Base-by-base conservation (phyloP, 2,113 vertebrate genomes). In the Chloroceryle aenea region DNA sequence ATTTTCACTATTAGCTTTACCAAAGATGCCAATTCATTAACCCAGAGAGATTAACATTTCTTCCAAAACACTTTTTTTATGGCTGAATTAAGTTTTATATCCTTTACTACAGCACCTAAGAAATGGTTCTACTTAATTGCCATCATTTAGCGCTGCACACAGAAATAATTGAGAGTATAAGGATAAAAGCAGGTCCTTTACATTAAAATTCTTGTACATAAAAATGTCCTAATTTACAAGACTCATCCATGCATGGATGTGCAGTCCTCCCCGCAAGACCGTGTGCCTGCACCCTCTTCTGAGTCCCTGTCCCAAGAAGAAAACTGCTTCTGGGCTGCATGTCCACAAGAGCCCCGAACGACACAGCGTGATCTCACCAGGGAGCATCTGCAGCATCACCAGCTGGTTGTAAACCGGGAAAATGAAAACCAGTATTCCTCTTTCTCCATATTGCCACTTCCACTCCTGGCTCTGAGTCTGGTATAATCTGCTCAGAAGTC, bases 201-300 rank as follows among this genome's bases (percentile, higher is more conserved):
- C 56, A 38, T 78, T 84, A 81, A 80, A 88, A 90, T 92, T 90
- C n/a, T 56, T 84, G 61, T 52, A 64, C n/a, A 43, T 6, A 26
- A 9, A 16, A 7, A 15, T 26, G 48, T 21, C 22, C 45, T 58
- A 38, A 14, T 20, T 81, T 59, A 56, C 26, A 73, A 72, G 45
- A 45, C 36, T 4, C 22, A 59, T 34, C 38, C 10, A 4, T 20
- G 43, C 19, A 30, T 6, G 14, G 36, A 12, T 29, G 20, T 0
- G 0, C 29, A 42, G 25, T 64, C 29, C 13, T 56, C 27, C 26
- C 11, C 61, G 14, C 5, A 14, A 32, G 18, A 42, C 4, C 7
- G 6, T 32, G 23, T 38, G 18, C 52, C 47, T 86, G 29, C 10
- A 74, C 34, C 21, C 16, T 85, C 14, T 85, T 71, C 69, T 48